Percentiles rank a stretch among this genome's conserved stretches.
phyloP scores from a whole-genome alignment of 2,888 invertebrate genomes.

The Noctua janthina region DNA sequence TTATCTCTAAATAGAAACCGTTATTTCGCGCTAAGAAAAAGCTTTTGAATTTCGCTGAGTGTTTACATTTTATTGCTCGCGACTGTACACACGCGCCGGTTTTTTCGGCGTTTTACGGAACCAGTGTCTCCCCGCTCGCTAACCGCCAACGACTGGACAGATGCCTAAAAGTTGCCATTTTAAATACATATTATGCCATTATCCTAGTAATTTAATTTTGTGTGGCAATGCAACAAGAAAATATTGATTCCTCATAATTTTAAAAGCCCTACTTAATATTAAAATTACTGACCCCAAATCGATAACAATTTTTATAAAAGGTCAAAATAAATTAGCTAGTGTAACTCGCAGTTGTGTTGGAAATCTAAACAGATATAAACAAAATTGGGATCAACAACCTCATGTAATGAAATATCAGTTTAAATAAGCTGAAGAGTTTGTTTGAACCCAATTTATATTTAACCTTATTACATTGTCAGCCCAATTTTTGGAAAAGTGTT shows the following conservation, averaged over 20 bases:
- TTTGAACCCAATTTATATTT: neutral
- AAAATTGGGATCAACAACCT: neutral
- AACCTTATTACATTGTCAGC: neutral
- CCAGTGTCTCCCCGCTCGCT: too few relatives aligned
- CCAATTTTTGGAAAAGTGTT: neutral
- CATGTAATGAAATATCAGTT: neutral
- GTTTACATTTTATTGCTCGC: too few relatives aligned
- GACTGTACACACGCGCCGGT: neutral
- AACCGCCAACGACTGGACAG: neutral
- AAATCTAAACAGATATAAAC: neutral
- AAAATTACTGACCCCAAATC: slow-evolving; percentile 67
- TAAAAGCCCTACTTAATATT: slow-evolving; percentile 45
- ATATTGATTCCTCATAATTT: slow-evolving; percentile 50
- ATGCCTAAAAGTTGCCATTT: neutral
- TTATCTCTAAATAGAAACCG: too few relatives aligned
- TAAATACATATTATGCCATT: neutral
- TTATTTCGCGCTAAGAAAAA: too few relatives aligned
- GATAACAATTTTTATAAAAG: slow-evolving; percentile 56
- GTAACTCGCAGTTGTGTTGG: neutral
- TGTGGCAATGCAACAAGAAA: neutral
- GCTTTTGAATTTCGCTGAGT: too few relatives aligned
- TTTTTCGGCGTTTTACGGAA: neutral
- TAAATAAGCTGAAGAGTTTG: neutral
- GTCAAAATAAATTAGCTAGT: neutral
- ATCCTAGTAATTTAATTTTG: neutral